These are phyloP conservation scores for Isichthys henryi DNA, from an alignment of 2,113 vertebrate species.

Conservation along the genomic window DNA sequence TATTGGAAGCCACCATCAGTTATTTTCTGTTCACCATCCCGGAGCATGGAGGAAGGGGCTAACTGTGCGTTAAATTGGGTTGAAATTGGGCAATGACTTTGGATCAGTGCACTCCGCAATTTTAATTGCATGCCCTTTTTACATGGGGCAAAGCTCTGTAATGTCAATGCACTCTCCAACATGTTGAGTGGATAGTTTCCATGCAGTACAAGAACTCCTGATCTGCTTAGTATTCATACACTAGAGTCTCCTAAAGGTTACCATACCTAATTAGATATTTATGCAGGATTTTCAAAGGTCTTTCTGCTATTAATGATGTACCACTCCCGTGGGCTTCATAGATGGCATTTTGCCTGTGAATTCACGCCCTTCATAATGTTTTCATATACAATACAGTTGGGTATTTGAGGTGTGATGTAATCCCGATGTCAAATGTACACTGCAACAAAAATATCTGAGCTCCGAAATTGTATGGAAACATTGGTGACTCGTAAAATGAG, in stretches of 20 bases:
- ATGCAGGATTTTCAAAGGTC: conserved; percentile 70
- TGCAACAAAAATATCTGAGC: neutral
- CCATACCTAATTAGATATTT: conserved; percentile 71
- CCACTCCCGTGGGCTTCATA: conserved; percentile 53
- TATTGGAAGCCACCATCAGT: neutral
- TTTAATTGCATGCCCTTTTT: conserved; percentile 49
- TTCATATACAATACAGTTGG: conserved; percentile 49
- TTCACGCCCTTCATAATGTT: conserved; percentile 50
- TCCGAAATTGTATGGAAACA: neutral
- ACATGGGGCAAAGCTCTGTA: conserved; percentile 44
- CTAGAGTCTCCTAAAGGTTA: conserved; percentile 70
- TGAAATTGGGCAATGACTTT: conserved; percentile 45
- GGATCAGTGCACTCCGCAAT: conserved; percentile 45
- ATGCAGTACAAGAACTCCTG: conserved; percentile 54
- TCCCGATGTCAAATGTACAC: neutral
- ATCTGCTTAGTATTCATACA: conserved; percentile 65
- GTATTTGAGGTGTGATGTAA: neutral
- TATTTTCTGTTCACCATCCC: conserved; percentile 33
- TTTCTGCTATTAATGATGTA: conserved; percentile 67
- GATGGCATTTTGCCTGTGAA: conserved; percentile 47
- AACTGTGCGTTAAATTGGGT: conserved; percentile 42
- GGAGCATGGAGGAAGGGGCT: conserved; percentile 32
- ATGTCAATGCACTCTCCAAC: conserved; percentile 47
- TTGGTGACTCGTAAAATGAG: neutral
- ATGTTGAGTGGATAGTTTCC: conserved; percentile 56